Evolutionary conservation across 2,797 vertebrate genomes (phyloP), one percentile per base, ranked within the genome.

Genomic region (Hypotaenidia okinawae): DNA sequence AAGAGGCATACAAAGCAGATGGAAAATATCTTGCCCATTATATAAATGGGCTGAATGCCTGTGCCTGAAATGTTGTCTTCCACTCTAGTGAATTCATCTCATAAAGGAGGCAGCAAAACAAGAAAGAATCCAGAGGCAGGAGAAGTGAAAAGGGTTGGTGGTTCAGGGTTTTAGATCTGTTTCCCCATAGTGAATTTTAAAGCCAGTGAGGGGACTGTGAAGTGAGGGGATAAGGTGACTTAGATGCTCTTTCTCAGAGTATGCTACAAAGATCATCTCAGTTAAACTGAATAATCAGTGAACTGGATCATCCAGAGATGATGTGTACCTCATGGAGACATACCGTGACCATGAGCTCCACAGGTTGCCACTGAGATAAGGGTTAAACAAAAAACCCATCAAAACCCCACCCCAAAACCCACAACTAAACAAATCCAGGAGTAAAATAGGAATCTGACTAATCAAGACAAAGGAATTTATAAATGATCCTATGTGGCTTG

Each of bases 21-120:
- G 94, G 94, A 96, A 95, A 95, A 92, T 91, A 79, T 94, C 84
- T 94, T 52, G 84, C 85, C 64, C 64, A 70, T 96, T 95, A 87
- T 93, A 94, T 94, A 96, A 97, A 95, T 79, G 58, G 27, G 59
- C 87, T 76, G 78, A 12, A 4, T 87, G 94, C 87, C 87, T 68
- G 69, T 67, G 61, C 73, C 82, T 96, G 73, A 68, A 95, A 45
- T 78, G 49, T 84, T 87, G 84, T 90, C 76, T 84, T 75, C 89
- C 51, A 24, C 32, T 77, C 5, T 47, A 93, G 72, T 89, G 19
- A 86, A 72, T 66, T 86, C 49, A 35, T 87, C 82, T 84, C 24
- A 7, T 68, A 76, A 59, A 91, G 51, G 47, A 79, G 59, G 59
- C 28, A 72, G 82, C 24, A 91, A 87, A 94, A 81, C 13, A 47